Evolutionary conservation across 2,113 vertebrate genomes (phyloP).

Genomic region (Zapus hudsonius): DNA sequence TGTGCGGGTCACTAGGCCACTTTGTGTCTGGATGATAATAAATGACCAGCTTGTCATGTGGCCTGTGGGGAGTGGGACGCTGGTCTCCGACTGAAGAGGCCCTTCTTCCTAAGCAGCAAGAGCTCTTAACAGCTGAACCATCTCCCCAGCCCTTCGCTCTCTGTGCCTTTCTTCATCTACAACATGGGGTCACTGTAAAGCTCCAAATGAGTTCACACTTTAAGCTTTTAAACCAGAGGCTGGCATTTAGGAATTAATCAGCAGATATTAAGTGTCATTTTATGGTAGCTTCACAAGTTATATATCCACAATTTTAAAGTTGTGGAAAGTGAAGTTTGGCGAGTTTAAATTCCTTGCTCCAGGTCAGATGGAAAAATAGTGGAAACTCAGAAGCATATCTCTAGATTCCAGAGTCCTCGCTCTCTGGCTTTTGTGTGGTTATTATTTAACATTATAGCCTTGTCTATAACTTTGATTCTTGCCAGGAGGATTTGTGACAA

Average conservation of each 20-base stretch:
- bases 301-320: slow-evolving; percentile 9
- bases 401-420: background rate
- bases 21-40: no score
- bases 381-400: background rate
- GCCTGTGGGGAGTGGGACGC: no score
- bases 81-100: no score
- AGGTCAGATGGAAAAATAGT: slow-evolving; percentile 14
- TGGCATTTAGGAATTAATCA: slow-evolving; percentile 7
- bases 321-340: slow-evolving; percentile 51
- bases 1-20: no score
- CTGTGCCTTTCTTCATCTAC: background rate
- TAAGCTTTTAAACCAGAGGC: background rate
- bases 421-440: background rate
- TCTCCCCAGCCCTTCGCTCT: no score
- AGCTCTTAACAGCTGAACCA: background rate
- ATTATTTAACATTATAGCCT: background rate
- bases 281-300: slow-evolving; percentile 25
- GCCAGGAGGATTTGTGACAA: background rate
- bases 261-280: slow-evolving; percentile 33
- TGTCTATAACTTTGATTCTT: slow-evolving; percentile 45
- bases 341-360: slow-evolving; percentile 52
- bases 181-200: background rate
- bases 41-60: no score
- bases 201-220: slow-evolving; percentile 3
- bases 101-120: no score